These are phyloP conservation scores for Sitta carolinensis DNA, from an alignment of 2,797 vertebrate genomes.

Conservation along the genomic window DNA sequence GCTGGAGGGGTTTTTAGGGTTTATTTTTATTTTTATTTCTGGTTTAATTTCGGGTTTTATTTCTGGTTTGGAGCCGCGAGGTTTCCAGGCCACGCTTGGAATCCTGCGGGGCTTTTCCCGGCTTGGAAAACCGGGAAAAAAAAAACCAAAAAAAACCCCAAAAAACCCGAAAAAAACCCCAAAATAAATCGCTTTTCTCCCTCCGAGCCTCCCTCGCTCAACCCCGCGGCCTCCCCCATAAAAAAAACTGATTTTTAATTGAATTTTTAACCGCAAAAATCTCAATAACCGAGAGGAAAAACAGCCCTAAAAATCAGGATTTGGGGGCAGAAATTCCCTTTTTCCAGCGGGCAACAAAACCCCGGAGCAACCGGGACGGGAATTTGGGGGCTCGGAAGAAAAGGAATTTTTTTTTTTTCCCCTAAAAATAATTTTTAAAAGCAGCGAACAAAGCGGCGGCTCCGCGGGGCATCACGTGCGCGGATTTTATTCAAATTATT, in stretches of 20 bases:
- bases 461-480: conserved; percentile 13
- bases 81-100: background rate
- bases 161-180: too few species aligned
- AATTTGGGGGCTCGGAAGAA: background rate
- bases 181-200: background rate
- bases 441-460: background rate
- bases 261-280: background rate
- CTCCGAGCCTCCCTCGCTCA: background rate
- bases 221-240: background rate
- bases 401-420: background rate
- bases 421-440: background rate
- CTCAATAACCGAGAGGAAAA: rapidly evolving
- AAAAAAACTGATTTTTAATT: background rate
- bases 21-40: background rate
- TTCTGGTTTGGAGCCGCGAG: background rate
- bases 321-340: background rate
- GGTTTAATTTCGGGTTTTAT: background rate
- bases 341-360: background rate
- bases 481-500: conserved; percentile 9
- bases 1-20: background rate
- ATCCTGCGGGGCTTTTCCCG: background rate
- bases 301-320: rapidly evolving
- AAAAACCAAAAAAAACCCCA: background rate
- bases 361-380: background rate
- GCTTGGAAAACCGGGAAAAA: background rate